phyloP scores from a whole-genome alignment of 2,888 invertebrate species.

The Parelbella ahira region DNA sequence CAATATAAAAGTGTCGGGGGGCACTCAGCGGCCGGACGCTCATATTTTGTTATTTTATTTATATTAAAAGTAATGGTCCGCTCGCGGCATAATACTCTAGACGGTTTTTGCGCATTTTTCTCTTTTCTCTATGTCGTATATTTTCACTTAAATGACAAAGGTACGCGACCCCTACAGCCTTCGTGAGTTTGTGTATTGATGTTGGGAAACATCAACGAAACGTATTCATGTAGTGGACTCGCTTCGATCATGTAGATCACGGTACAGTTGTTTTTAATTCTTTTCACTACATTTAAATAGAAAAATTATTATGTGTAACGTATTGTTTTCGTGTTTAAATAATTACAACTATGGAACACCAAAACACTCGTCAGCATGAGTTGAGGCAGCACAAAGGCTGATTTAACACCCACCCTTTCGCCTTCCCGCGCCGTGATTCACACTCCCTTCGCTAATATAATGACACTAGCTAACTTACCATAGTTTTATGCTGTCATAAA shows the following conservation, averaged over 20 bases:
- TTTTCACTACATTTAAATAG: no score
- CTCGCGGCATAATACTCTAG: slow-evolving; percentile 72
- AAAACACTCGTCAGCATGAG: neutral
- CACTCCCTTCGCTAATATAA: slow-evolving; percentile 18
- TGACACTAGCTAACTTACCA: slow-evolving; percentile 37
- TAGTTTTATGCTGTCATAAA: slow-evolving; percentile 57
- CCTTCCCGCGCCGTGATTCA: slow-evolving; percentile 15
- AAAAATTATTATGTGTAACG: no score
- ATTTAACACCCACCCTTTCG: slow-evolving; percentile 14
- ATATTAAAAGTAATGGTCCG: slow-evolving; percentile 79
- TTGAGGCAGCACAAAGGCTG: slow-evolving; percentile 8
- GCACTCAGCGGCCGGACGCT: slow-evolving; percentile 79
- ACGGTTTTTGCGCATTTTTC: slow-evolving; percentile 75
- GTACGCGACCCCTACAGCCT: slow-evolving; percentile 66
- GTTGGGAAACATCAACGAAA: slow-evolving; percentile 1
- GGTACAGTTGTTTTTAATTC: no score
- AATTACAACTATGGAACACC: no score
- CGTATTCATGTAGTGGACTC: neutral
- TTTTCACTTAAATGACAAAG: slow-evolving; percentile 79
- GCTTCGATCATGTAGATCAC: no score
- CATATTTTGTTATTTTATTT: slow-evolving; percentile 82
- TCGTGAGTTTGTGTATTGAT: slow-evolving; percentile 37
- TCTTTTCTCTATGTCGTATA: slow-evolving; percentile 73
- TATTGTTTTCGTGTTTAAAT: no score
- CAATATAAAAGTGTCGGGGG: slow-evolving; percentile 69